Percentiles rank a stretch among this genome's conserved stretches.
Evolutionary conservation across 2,113 vertebrate species (phyloP).

Genomic region (Colaptes auratus): DNA sequence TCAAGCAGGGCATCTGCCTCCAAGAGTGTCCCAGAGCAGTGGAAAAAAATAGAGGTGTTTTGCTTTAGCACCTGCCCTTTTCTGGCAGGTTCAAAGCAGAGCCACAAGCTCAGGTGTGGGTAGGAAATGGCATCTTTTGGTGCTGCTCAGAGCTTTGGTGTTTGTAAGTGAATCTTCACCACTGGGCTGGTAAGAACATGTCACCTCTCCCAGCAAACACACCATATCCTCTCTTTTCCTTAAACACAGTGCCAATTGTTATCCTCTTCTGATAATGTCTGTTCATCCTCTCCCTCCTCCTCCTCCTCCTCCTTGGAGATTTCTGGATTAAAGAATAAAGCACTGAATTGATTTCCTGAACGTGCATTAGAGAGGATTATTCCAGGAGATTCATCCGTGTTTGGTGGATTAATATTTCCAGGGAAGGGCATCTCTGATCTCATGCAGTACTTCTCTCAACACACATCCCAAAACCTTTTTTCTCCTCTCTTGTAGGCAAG

Average conservation of each 20-base stretch:
- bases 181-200: background rate
- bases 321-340: constrained; percentile 69
- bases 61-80: background rate
- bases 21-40: background rate
- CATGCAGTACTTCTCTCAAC: background rate
- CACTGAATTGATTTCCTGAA: constrained; percentile 63
- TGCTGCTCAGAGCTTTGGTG: background rate
- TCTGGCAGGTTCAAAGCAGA: background rate
- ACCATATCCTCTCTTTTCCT: background rate
- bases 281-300: background rate
- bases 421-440: background rate
- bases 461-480: accelerated
- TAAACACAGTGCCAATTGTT: background rate
- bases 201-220: background rate
- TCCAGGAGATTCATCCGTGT: constrained; percentile 28
- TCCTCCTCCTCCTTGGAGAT: constrained; percentile 50
- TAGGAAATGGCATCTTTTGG: background rate
- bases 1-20: background rate
- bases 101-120: background rate
- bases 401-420: constrained; percentile 56
- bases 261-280: background rate
- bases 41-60: background rate
- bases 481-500: background rate
- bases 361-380: constrained; percentile 61
- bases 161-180: background rate